Evolutionary conservation across 2,797 vertebrate genomes (phyloP), one percentile per base, ranked within the genome.

Genomic region (Notolepis coatsorum): DNA sequence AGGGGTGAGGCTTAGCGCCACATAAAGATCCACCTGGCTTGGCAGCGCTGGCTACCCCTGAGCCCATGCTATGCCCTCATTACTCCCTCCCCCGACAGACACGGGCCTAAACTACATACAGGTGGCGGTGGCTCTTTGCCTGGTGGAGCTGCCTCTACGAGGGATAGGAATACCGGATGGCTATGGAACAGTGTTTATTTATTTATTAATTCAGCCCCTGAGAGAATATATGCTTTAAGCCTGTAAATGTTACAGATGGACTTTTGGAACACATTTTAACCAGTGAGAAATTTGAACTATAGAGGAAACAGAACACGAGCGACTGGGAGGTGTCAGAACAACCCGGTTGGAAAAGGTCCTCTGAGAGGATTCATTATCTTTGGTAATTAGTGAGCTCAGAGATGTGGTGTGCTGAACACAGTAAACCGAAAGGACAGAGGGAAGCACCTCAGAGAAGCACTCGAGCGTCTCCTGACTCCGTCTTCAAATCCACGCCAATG

Each of bases 41-140:
- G 78, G 68, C 70, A 71, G 61, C 68, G 65, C 61, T 73, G 75
- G 73, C 66, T 71, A 66, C 82, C 74, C 74, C 74, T 52, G 68
- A 67, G 77, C 66, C 72, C 68, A 76, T 53, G 81, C 60, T 49
- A 71, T 83, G 80, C 68, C 74, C 84, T 84, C 87, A 91, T 91
- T 91, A 86, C 51, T 68, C 77, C 80, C 80, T 85, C 71, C 65
- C 66, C 62, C 50, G 80, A 69, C 69, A 78, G 68, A 68, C 61
- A 71, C 71, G 67, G 67, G 68, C 71, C 67, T 79, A 86, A 89
- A 84, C 76, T 80, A 71, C 60, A 80, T 77, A 62, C 54, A 71
- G 47, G 38, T 65, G 46, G n/a, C n/a, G n/a, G 39, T 55, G 41
- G 23, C 43, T 61, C 42, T 35, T 70, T 54, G 80, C 55, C 71